Evolutionary conservation across 2,797 vertebrate genomes (phyloP).

Genomic region (Ptychadena robeensis): DNA sequence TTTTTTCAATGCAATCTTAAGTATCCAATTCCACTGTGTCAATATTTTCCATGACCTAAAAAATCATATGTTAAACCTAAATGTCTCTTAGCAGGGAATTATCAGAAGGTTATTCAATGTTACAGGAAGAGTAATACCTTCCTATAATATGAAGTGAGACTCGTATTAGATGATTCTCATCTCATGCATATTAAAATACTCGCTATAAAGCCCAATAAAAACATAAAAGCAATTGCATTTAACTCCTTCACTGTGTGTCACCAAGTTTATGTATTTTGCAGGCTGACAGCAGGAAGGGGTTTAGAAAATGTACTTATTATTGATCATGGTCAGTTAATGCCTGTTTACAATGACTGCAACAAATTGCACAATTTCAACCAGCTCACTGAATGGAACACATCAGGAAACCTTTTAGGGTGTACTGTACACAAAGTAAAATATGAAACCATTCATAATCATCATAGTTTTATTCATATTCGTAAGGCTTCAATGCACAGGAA

Average conservation of each 20-base stretch:
- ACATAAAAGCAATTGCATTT: slow-evolving; percentile 10
- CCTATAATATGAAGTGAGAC: slow-evolving; percentile 13
- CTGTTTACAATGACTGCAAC: slow-evolving; percentile 31
- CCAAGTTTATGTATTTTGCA: neutral
- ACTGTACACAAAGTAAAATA: slow-evolving; percentile 10
- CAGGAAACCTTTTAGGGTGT: slow-evolving; percentile 29
- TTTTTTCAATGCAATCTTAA: slow-evolving; percentile 30
- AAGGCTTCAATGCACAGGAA: slow-evolving; percentile 63
- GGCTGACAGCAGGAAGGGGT: slow-evolving; percentile 18
- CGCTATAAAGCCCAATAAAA: slow-evolving; percentile 15
- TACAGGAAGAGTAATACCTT: slow-evolving; percentile 26
- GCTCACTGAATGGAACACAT: slow-evolving; percentile 30
- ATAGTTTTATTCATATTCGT: slow-evolving; percentile 60
- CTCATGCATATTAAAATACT: slow-evolving; percentile 40
- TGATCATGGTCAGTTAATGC: slow-evolving; percentile 42
- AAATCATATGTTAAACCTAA: slow-evolving; percentile 47
- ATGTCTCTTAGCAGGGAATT: slow-evolving; percentile 47
- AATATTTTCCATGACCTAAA: slow-evolving; percentile 52
- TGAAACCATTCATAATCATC: slow-evolving; percentile 21
- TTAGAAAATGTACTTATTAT: slow-evolving; percentile 47
- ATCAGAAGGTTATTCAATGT: slow-evolving; percentile 50
- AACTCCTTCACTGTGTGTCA: slow-evolving; percentile 13
- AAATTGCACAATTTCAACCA: slow-evolving; percentile 39
- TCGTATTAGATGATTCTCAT: slow-evolving; percentile 5
- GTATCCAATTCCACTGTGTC: slow-evolving; percentile 21